Conservation (phyloP, 2,888 invertebrate genomes). For the Phalera bucephala region DNA sequence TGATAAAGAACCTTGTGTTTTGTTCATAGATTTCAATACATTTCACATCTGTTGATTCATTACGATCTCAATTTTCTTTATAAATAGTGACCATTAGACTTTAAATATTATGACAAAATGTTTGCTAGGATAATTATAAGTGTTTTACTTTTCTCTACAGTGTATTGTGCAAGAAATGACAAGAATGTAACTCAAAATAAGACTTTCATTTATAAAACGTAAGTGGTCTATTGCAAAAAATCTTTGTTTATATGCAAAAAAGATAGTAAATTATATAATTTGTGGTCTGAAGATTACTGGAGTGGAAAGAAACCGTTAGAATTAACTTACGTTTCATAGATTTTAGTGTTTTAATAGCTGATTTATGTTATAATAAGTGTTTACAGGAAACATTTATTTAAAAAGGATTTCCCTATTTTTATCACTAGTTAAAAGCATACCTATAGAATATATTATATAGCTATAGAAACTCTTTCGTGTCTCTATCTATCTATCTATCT, state of each 20-base stretch:
- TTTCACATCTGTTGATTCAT: neutral
- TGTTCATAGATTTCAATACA: neutral
- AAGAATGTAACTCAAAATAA: conserved; percentile 27
- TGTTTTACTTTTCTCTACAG: conserved; percentile 19
- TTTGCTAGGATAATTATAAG: conserved; percentile 22
- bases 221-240: conserved; percentile 28
- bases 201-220: conserved; percentile 58
- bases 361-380: too few relatives aligned
- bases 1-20: neutral
- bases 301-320: too few relatives aligned
- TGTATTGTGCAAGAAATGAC: conserved; percentile 11
- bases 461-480: too few relatives aligned
- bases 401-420: too few relatives aligned
- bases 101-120: conserved; percentile 5
- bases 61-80: too few relatives aligned
- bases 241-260: neutral
- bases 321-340: too few relatives aligned
- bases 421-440: too few relatives aligned
- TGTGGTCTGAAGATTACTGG: conserved; percentile 14
- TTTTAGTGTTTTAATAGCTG: too few relatives aligned
- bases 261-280: neutral
- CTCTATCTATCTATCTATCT: too few relatives aligned
- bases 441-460: too few relatives aligned
- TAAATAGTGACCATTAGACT: neutral
- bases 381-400: too few relatives aligned